phyloP scores from a whole-genome alignment of 2,888 invertebrate genomes.

The Lottia scabra region DNA sequence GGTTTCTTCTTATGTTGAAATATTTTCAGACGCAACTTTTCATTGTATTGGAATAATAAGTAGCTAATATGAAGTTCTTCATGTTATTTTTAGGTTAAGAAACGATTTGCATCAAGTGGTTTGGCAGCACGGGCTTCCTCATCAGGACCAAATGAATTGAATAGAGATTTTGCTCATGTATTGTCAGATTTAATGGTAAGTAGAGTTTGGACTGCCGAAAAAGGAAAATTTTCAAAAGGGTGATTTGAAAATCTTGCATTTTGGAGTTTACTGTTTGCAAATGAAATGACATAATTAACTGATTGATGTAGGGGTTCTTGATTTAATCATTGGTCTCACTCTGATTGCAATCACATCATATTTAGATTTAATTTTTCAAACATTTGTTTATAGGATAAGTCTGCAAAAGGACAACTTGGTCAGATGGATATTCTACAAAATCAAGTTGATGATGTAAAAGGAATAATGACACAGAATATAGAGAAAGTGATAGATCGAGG shows the following conservation, averaged over 20 bases:
- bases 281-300: too few relatives aligned
- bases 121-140: conserved; percentile 43
- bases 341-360: too few relatives aligned
- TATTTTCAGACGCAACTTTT: too few relatives aligned
- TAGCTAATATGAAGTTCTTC: too few relatives aligned
- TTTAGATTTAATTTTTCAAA: neutral
- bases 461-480: conserved; percentile 69
- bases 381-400: conserved; percentile 46
- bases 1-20: too few relatives aligned
- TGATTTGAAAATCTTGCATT: neutral
- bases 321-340: too few relatives aligned
- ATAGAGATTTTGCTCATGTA: conserved; percentile 54
- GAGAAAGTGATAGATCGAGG: conserved; percentile 67
- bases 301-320: too few relatives aligned
- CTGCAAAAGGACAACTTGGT: conserved; percentile 45
- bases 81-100: conserved; percentile 46
- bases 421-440: conserved; percentile 49
- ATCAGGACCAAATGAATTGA: conserved; percentile 50
- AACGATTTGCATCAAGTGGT: conserved; percentile 48
- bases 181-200: conserved; percentile 58
- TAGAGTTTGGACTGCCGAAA: conserved; percentile 8
- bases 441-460: conserved; percentile 68
- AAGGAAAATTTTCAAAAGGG: conserved; percentile 48
- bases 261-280: too few relatives aligned
- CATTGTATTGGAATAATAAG: too few relatives aligned